Conservation (phyloP, 1,140 invertebrate genomes). For the Ganaspis sp. region DNA sequence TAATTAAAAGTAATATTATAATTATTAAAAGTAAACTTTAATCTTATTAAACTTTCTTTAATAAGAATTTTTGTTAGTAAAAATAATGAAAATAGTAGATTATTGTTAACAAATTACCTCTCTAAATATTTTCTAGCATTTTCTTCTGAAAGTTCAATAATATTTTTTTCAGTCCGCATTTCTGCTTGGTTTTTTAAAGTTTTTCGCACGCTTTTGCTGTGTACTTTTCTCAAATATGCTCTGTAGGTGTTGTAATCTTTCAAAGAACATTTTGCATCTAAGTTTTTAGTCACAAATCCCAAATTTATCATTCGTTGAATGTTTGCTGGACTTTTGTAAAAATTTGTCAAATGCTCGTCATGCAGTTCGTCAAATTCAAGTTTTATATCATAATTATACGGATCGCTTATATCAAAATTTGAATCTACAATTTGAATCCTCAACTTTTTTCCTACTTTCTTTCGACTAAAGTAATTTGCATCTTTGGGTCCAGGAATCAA, state of each 20-base stretch:
- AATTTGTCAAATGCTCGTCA: conserved; percentile 64
- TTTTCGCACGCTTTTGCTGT: conserved; percentile 56
- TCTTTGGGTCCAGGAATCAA: conserved; percentile 59
- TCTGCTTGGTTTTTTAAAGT: conserved; percentile 46
- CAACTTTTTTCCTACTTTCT: conserved; percentile 65
- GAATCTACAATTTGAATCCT: conserved; percentile 37
- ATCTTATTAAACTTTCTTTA: too few relatives aligned
- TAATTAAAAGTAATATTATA: conserved; percentile 18
- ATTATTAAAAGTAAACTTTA: too few relatives aligned
- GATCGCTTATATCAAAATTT: conserved; percentile 66
- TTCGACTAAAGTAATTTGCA: conserved; percentile 63
- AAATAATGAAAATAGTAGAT: too few relatives aligned
- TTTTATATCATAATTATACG: conserved; percentile 61
- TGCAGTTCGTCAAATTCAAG: conserved; percentile 69
- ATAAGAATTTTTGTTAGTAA: too few relatives aligned
- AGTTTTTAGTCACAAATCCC: conserved; percentile 62
- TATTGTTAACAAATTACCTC: conserved; percentile 49
- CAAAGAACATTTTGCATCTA: conserved; percentile 67
- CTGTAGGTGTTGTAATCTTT: conserved; percentile 71
- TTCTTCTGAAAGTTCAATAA: conserved; percentile 51
- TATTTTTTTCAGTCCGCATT: conserved; percentile 47
- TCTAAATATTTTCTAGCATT: conserved; percentile 54
- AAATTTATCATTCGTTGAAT: conserved; percentile 58
- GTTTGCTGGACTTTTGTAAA: conserved; percentile 60
- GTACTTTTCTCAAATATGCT: conserved; percentile 64